phyloP scores from a whole-genome alignment of 1,140 invertebrate genomes.

The Bombyx mandarina region DNA sequence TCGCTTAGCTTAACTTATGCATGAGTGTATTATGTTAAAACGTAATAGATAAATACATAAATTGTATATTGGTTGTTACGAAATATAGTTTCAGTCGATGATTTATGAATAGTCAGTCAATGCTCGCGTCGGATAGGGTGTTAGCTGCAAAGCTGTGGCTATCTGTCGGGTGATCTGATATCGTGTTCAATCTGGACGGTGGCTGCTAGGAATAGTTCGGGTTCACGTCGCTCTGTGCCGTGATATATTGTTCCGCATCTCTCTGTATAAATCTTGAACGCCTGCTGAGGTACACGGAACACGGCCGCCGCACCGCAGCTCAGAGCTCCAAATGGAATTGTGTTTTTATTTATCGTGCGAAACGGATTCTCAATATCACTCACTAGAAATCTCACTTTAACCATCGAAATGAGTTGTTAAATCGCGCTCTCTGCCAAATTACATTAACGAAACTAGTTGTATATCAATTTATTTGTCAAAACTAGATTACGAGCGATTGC shows the following conservation, averaged over 20 bases:
- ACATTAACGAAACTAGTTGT: not conserved
- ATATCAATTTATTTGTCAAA: too few relatives aligned
- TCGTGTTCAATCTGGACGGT: slow-evolving; percentile 54
- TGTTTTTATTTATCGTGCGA: slow-evolving; percentile 71
- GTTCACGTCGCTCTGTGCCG: slow-evolving; percentile 58
- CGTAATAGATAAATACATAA: slow-evolving; percentile 35
- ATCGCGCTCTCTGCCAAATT: slow-evolving; percentile 14
- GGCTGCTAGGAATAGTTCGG: slow-evolving; percentile 65
- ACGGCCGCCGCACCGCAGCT: slow-evolving; percentile 51
- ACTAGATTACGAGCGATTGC: too few relatives aligned
- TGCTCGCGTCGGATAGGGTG: slow-evolving; percentile 18
- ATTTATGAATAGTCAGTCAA: slow-evolving; percentile 8
- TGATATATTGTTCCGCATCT: slow-evolving; percentile 69
- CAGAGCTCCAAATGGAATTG: slow-evolving; percentile 67
- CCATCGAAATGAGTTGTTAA: slow-evolving; percentile 48
- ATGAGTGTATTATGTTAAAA: slow-evolving; percentile 57
- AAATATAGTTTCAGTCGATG: not conserved
- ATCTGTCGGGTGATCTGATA: slow-evolving; percentile 54
- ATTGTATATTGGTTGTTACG: not conserved
- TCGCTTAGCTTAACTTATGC: slow-evolving; percentile 58
- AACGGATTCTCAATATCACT: slow-evolving; percentile 58
- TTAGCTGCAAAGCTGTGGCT: slow-evolving; percentile 32
- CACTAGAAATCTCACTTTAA: slow-evolving; percentile 62
- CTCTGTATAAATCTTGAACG: slow-evolving; percentile 67
- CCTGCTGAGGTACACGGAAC: slow-evolving; percentile 69